Base-by-base conservation (phyloP, 2,888 invertebrate genomes). In the Caenorhabditis parvicauda region DNA sequence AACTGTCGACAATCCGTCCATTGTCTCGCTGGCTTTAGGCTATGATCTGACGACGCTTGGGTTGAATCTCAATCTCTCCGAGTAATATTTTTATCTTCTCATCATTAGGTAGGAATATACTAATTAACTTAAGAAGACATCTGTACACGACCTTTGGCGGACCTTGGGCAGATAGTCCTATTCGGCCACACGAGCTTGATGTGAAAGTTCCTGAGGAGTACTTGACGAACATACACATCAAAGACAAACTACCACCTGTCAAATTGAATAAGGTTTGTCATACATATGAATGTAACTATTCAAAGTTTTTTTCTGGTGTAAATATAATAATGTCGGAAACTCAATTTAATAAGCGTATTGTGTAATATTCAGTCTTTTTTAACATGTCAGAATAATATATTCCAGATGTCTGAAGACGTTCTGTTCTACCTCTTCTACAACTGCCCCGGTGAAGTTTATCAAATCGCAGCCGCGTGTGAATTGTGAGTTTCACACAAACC, bases 341-440 rank as follows among this genome's bases (percentile, higher is more conserved):
- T n/a, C n/a, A n/a, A n/a, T n/a, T n/a, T n/a, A n/a, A n/a, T n/a
- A n/a, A n/a, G n/a, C n/a, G n/a, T n/a, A n/a, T n/a, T n/a, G n/a
- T n/a, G n/a, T n/a, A n/a, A n/a, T n/a, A n/a, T n/a, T n/a, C n/a
- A n/a, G n/a, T n/a, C n/a, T n/a, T 7, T 46, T 28, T 46, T 46
- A 44, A 25, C 19, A 44, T 22, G 44, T 7, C 22, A 44, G n/a
- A n/a, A n/a, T n/a, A n/a, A n/a, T n/a, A n/a, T 32, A n/a, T 48
- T 49, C 24, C 1, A 66, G 53, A 42, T 76, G 12, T 68, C 74
- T 27, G 98, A 99, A 85, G 96, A 99, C 85, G 87, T 96, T 82
- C 87, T 99, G 80, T 98, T 98, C 87, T 98, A 92, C 86, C 88
- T 98, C 86, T 98, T 96, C 86, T 98, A 98, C 86, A 95, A 93